Base-by-base conservation (phyloP, 2,888 invertebrate genomes). In the Helobdella robusta region DNA sequence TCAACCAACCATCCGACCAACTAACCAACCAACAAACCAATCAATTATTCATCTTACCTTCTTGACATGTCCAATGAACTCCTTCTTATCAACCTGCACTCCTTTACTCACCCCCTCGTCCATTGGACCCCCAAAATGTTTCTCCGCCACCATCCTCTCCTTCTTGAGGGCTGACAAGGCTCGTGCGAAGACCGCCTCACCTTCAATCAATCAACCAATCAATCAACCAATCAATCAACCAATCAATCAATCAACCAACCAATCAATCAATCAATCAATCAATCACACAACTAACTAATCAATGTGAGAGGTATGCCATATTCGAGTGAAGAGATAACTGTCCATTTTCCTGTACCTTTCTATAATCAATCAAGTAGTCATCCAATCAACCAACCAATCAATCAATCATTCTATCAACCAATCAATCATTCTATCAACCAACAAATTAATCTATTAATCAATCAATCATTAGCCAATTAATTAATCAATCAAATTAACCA, bases 271-370 rank as follows among this genome's bases (percentile, higher is more conserved):
- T n/a, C n/a, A n/a, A n/a, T n/a, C n/a, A n/a, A n/a, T n/a, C n/a
- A n/a, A n/a, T n/a, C n/a, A n/a, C n/a, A n/a, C 23, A 23, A 66
- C 72, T 68, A 69, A 81, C 83, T 97, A 70, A 98, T 99, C 68
- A 98, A 86, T 56, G 98, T 98, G 18, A 98, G 94, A 0, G 98
- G 98, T 18, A 92, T 86, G 8, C 95, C 97, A 75, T 91, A 93
- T 74, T 98, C 93, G 30, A 98, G 82, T 0, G 95, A 92, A 2
- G 93, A 86, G 72, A 97, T 91, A 0, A 92, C 95, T 0, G 98
- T 99, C 98, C 98, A 99, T 80, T 98, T 98, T 65, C 98, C 98
- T 0, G 98, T 98, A 61, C 98, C 98, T 80, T 98, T 98, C 82
- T 95, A 4, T 30, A 23, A 34, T 1, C 15, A 64, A 65, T 23